Evolutionary conservation across 2,797 vertebrate species (phyloP).

Genomic region (Spinus pinus): DNA sequence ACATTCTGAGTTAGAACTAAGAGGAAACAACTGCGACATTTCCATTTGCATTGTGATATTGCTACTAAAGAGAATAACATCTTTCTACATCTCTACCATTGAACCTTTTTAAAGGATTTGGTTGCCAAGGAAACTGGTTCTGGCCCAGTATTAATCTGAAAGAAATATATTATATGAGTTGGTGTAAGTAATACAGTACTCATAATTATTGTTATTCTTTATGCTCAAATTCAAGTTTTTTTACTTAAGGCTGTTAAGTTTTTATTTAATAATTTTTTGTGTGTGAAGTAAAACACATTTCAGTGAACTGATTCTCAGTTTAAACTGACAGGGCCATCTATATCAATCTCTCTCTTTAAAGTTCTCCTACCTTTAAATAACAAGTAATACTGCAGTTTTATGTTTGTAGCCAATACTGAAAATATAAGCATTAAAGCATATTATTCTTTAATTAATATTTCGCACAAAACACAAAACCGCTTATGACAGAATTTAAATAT

Average conservation of each 20-base stretch:
- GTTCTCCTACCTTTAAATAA: constrained; percentile 37
- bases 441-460: constrained; percentile 65
- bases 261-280: constrained; percentile 37
- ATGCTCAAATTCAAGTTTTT: constrained; percentile 34
- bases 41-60: constrained; percentile 67
- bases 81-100: constrained; percentile 69
- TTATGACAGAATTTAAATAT: constrained; percentile 70
- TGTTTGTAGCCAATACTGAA: constrained; percentile 37
- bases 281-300: constrained; percentile 53
- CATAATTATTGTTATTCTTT: constrained; percentile 35
- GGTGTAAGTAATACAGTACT: constrained; percentile 66
- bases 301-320: constrained; percentile 54
- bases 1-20: constrained; percentile 46
- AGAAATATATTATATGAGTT: constrained; percentile 82
- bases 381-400: constrained; percentile 42
- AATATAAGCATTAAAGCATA: constrained; percentile 48
- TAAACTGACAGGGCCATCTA: constrained; percentile 62
- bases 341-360: constrained; percentile 58
- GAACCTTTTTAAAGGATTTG: constrained; percentile 83
- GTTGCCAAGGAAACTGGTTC: constrained; percentile 96
- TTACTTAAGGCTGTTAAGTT: constrained; percentile 27
- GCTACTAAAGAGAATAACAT: constrained; percentile 62
- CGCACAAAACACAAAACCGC: constrained; percentile 66
- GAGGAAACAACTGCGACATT: constrained; percentile 48
- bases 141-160: constrained; percentile 92